Percentiles rank a stretch among this genome's conserved stretches.
These are phyloP conservation scores for Scrobipalpa atriplicella DNA, from an alignment of 2,888 invertebrate species.

Conservation along the genomic window DNA sequence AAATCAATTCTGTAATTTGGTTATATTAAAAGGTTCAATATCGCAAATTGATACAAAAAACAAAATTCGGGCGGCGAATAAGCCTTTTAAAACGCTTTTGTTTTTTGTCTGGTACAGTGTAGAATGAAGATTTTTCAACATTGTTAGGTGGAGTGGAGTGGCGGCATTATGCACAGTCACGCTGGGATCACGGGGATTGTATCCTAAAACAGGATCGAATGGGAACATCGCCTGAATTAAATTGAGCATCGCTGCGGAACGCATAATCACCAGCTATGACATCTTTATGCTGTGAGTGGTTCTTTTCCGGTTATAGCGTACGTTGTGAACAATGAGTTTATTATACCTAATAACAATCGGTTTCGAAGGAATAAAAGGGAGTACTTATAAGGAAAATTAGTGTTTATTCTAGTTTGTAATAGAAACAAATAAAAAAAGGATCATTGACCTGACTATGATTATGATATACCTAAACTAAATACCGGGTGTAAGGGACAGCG, in stretches of 20 bases:
- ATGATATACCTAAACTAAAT: no score
- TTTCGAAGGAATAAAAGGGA: no score
- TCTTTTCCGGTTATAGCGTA: no score
- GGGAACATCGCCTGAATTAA: constrained; percentile 66
- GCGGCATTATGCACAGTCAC: constrained; percentile 80
- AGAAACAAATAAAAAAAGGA: no score
- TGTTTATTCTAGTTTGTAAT: no score
- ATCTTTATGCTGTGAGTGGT: constrained; percentile 18
- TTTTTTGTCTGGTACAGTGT: constrained; percentile 14
- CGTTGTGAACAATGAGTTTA: no score
- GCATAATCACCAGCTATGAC: constrained; percentile 38
- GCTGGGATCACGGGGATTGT: constrained; percentile 77
- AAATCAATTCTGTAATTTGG: neutral
- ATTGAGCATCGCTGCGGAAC: constrained; percentile 41
- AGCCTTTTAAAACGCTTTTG: constrained; percentile 7
- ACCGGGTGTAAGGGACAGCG: no score
- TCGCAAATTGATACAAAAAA: neutral
- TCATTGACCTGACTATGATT: no score
- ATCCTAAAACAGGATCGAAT: constrained; percentile 77
- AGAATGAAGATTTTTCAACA: constrained; percentile 58
- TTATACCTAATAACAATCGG: no score
- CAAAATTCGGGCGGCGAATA: neutral
- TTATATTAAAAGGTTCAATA: neutral
- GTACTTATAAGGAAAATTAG: no score
- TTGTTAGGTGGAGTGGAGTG: constrained; percentile 59